These are phyloP conservation scores for Acrocyrtus sp. DNA, from an alignment of 2,888 invertebrate species.

Conservation along the genomic window DNA sequence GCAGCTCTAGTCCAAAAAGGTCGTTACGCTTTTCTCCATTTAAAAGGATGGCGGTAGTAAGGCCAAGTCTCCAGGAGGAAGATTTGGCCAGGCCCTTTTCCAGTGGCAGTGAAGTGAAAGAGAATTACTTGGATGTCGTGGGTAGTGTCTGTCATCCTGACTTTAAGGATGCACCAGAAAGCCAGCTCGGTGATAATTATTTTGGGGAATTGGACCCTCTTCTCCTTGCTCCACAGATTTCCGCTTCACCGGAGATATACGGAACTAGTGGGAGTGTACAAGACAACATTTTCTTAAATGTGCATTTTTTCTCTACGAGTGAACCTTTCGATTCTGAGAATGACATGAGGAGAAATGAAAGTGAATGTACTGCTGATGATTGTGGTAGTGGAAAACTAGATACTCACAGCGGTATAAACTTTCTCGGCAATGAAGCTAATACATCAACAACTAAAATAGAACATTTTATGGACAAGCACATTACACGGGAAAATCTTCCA, in stretches of 20 bases:
- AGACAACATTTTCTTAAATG: not conserved
- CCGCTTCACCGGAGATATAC: not conserved
- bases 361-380: too few relatives aligned
- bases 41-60: slow-evolving; percentile 10
- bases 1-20: not conserved
- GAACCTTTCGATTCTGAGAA: too few relatives aligned
- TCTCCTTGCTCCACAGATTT: slow-evolving; percentile 1
- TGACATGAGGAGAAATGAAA: too few relatives aligned
- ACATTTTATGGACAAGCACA: too few relatives aligned
- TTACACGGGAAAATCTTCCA: too few relatives aligned
- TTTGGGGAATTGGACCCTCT: not conserved
- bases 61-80: not conserved
- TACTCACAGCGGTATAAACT: too few relatives aligned
- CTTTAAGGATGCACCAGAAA: not conserved
- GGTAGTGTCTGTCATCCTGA: not conserved
- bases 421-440: too few relatives aligned
- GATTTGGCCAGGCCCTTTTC: not conserved
- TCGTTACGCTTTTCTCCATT: slow-evolving; percentile 1
- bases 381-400: too few relatives aligned
- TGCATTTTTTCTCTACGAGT: too few relatives aligned
- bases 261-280: not conserved
- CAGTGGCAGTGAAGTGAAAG: too few relatives aligned
- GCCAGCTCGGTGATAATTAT: not conserved
- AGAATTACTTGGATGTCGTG: not conserved
- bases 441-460: too few relatives aligned